phyloP scores from a whole-genome alignment of 2,797 vertebrate species.

The Nyctibius grandis region DNA sequence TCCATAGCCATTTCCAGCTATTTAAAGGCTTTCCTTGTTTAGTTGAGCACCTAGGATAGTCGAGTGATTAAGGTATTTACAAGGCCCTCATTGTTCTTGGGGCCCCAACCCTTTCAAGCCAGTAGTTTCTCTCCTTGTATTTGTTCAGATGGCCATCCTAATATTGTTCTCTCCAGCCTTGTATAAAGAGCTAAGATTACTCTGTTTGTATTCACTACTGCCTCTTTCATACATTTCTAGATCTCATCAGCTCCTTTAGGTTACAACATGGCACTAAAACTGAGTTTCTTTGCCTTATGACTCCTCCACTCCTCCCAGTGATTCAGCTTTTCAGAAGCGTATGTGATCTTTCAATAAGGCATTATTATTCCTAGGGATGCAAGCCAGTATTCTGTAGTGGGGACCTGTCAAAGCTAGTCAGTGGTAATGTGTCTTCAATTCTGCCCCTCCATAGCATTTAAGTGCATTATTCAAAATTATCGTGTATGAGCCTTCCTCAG shows the following conservation, averaged over 20 bases:
- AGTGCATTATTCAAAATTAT: background rate
- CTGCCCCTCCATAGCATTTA: background rate
- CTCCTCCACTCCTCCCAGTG: background rate
- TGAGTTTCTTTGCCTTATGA: background rate
- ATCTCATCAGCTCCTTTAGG: background rate
- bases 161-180: background rate
- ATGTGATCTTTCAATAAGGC: background rate
- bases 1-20: too few relatives aligned
- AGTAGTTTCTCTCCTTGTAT: background rate
- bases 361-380: background rate
- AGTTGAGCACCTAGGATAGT: too few relatives aligned
- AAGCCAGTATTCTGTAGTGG: background rate
- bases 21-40: too few relatives aligned
- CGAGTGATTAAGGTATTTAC: too few relatives aligned
- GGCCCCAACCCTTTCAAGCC: too few relatives aligned
- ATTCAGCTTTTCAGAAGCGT: background rate
- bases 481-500: background rate
- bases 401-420: background rate
- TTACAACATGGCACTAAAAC: background rate
- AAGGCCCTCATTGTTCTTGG: too few relatives aligned
- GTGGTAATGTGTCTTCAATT: background rate
- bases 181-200: background rate
- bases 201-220: background rate
- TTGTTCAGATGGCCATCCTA: background rate
- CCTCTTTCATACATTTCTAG: background rate